Evolutionary conservation across 2,797 vertebrate species (phyloP).

Genomic region (Gallirallus australis): DNA sequence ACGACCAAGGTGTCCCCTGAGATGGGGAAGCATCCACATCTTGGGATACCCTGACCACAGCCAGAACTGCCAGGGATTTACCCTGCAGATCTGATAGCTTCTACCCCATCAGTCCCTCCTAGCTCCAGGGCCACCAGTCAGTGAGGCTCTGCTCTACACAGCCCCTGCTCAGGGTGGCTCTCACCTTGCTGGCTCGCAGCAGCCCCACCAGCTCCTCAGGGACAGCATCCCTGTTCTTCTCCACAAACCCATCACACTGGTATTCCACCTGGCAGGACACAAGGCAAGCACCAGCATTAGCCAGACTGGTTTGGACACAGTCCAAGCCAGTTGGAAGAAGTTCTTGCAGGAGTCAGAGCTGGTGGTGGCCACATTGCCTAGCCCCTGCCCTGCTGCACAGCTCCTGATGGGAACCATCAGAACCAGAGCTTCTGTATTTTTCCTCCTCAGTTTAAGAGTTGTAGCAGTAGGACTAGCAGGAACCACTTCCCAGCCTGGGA

Average conservation of each 20-base stretch:
- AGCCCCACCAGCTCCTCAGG: constrained; percentile 86
- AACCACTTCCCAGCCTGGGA: not conserved
- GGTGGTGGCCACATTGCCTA: not conserved
- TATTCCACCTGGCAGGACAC: constrained; percentile 81
- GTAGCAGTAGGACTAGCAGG: not conserved
- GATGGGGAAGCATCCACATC: not conserved
- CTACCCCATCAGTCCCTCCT: too few species aligned
- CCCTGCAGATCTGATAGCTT: not conserved
- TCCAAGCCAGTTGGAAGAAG: not conserved
- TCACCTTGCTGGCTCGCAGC: constrained; percentile 87
- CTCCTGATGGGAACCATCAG: not conserved
- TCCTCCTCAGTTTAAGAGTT: not conserved
- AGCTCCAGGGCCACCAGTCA: not conserved
- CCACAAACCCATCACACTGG: constrained; percentile 85
- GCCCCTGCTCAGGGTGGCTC: not conserved
- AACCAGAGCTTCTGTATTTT: too few species aligned
- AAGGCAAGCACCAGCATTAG: not conserved
- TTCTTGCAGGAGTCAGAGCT: not conserved
- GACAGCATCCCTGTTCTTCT: constrained; percentile 86
- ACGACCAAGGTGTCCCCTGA: not conserved
- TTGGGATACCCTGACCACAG: not conserved
- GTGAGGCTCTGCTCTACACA: not conserved
- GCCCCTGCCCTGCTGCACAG: not conserved
- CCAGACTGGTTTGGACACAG: not conserved
- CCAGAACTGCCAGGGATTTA: not conserved